phyloP scores from a whole-genome alignment of 2,888 invertebrate genomes.

The Galerucella nymphaeae region DNA sequence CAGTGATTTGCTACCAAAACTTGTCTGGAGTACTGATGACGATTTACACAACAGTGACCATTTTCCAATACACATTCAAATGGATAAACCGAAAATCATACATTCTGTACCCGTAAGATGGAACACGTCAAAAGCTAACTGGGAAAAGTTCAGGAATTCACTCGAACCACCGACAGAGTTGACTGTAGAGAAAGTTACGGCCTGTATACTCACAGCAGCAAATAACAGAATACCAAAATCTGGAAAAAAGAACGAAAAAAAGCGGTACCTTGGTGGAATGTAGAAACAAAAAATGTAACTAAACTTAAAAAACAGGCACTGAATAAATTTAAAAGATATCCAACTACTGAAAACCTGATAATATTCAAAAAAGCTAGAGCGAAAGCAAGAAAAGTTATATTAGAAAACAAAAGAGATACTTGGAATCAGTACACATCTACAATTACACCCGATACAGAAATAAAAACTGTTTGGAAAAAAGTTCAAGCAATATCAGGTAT shows the following conservation, averaged over 20 bases:
- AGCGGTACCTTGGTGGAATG: conserved; percentile 31
- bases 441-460: conserved; percentile 11
- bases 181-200: too few species aligned
- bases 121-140: too few species aligned
- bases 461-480: conserved; percentile 25
- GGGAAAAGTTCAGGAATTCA: too few species aligned
- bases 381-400: conserved; percentile 22
- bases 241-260: conserved; percentile 8
- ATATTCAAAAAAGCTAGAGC: conserved; percentile 25
- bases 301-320: conserved; percentile 20
- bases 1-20: neutral
- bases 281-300: conserved; percentile 13
- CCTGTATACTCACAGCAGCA: too few species aligned
- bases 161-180: too few species aligned
- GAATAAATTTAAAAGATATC: conserved; percentile 16
- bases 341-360: conserved; percentile 21
- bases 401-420: conserved; percentile 1
- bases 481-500: conserved; percentile 19
- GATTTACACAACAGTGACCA: neutral
- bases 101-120: too few species aligned
- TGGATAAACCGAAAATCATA: too few species aligned
- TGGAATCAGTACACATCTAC: conserved; percentile 22
- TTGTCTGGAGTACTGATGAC: neutral
- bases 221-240: conserved; percentile 16
- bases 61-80: neutral